phyloP scores from a whole-genome alignment of 2,113 vertebrate species.

The Sclerurus mexicanus region DNA sequence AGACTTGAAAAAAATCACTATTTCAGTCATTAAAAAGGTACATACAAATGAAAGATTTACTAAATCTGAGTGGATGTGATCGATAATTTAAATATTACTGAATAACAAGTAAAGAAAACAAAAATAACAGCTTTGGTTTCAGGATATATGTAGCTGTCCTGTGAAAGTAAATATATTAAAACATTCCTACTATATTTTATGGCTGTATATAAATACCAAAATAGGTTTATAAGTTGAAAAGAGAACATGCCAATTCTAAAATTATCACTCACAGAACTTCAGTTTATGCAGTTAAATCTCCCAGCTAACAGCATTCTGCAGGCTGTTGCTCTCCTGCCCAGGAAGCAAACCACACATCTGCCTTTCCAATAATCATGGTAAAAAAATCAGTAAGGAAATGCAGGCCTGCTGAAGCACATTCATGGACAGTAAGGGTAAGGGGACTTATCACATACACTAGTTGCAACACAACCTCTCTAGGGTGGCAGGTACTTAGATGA shows the following conservation, averaged over 20 bases:
- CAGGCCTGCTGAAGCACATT: not conserved
- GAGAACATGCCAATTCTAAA: slow-evolving; percentile 3
- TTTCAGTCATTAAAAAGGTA: slow-evolving; percentile 56
- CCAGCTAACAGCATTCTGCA: not conserved
- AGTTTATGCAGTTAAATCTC: slow-evolving; percentile 19
- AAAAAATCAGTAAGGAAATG: not conserved
- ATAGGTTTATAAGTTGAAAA: slow-evolving; percentile 55
- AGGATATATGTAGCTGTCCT: slow-evolving; percentile 38
- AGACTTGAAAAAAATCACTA: not conserved
- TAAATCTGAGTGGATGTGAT: slow-evolving; percentile 27
- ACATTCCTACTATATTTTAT: slow-evolving; percentile 55
- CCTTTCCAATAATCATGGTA: not conserved
- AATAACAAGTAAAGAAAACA: slow-evolving; percentile 56
- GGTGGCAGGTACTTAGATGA: not conserved
- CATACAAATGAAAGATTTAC: slow-evolving; percentile 26
- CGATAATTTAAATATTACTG: slow-evolving; percentile 59
- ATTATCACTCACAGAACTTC: not conserved
- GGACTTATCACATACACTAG: not conserved
- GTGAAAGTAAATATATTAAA: slow-evolving; percentile 61
- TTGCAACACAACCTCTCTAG: not conserved
- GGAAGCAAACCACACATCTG: not conserved
- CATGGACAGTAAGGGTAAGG: not conserved
- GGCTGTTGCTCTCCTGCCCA: not conserved
- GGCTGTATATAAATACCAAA: slow-evolving; percentile 59
- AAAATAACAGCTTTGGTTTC: slow-evolving; percentile 60